Percentiles rank a stretch among this genome's conserved stretches.
Conservation (phyloP, 2,888 invertebrate species). For the Tetragonula carbonaria region DNA sequence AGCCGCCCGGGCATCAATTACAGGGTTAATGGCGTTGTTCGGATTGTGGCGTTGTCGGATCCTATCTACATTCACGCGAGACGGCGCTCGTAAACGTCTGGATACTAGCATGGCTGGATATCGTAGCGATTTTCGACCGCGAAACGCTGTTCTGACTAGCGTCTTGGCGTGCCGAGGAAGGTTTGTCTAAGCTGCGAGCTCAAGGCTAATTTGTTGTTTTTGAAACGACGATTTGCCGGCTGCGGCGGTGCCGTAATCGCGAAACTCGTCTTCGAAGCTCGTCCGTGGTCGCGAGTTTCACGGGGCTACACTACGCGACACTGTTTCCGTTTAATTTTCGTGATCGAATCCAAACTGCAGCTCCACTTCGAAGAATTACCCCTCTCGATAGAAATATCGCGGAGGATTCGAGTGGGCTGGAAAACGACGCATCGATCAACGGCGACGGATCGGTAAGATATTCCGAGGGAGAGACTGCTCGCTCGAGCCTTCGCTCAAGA, state of each 20-base stretch:
- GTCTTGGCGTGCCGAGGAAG: not conserved
- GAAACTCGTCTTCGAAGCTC: not conserved
- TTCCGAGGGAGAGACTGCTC: not conserved
- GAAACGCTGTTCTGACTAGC: not conserved
- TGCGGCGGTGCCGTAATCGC: not conserved
- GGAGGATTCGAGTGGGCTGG: not conserved
- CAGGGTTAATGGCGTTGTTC: constrained; percentile 1
- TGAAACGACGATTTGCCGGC: not conserved
- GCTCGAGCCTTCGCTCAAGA: not conserved
- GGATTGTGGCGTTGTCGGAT: not conserved
- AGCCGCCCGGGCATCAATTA: constrained; percentile 18
- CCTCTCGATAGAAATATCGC: not conserved
- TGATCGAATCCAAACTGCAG: too few relatives aligned
- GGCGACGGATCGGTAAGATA: not conserved
- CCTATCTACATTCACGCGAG: not conserved
- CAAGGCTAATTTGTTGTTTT: not conserved
- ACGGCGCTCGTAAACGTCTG: not conserved
- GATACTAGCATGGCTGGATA: not conserved
- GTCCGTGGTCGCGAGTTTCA: not conserved
- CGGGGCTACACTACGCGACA: not conserved
- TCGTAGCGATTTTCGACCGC: not conserved
- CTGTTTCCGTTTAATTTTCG: not conserved
- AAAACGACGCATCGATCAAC: too few relatives aligned
- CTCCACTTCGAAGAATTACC: not conserved
- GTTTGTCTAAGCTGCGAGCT: not conserved